A percentile compares a stretch with the other conserved stretches of the same genome.
phyloP scores from a whole-genome alignment of 2,888 invertebrate species.

The Glyphotaelius pellucidus region DNA sequence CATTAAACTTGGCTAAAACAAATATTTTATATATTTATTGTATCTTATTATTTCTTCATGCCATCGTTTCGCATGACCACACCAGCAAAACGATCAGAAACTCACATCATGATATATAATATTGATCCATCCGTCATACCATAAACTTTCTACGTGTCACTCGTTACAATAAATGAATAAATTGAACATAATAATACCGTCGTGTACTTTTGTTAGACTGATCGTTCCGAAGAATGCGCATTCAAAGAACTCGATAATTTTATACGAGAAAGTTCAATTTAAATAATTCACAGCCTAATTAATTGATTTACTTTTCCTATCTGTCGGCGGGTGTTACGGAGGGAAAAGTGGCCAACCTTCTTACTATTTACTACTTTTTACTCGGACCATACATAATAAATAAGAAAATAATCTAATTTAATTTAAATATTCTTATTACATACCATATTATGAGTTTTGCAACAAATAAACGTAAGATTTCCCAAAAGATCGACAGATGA shows the following conservation, averaged over 20 bases:
- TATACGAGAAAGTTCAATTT: constrained; percentile 36
- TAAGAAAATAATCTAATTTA: background rate
- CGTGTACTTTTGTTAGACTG: constrained; percentile 2
- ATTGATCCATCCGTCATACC: background rate
- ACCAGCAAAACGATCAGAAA: background rate
- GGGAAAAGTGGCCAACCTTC: background rate
- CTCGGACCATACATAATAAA: background rate
- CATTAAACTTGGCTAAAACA: too few species aligned
- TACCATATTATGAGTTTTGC: too few species aligned
- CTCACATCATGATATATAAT: background rate
- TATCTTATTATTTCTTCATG: background rate
- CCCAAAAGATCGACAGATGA: too few species aligned
- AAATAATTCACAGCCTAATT: constrained; percentile 14
- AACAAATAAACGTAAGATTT: too few species aligned
- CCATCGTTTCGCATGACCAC: background rate
- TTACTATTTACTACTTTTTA: background rate
- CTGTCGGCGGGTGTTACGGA: background rate
- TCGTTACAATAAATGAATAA: background rate
- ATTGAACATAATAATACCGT: background rate
- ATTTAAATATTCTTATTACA: background rate
- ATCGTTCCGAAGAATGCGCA: constrained; percentile 17
- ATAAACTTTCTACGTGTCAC: background rate
- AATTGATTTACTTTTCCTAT: background rate
- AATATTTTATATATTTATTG: background rate
- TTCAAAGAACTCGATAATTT: constrained; percentile 14